Conservation (phyloP, 2,113 vertebrate genomes). For the Misgurnus mizolepis region DNA sequence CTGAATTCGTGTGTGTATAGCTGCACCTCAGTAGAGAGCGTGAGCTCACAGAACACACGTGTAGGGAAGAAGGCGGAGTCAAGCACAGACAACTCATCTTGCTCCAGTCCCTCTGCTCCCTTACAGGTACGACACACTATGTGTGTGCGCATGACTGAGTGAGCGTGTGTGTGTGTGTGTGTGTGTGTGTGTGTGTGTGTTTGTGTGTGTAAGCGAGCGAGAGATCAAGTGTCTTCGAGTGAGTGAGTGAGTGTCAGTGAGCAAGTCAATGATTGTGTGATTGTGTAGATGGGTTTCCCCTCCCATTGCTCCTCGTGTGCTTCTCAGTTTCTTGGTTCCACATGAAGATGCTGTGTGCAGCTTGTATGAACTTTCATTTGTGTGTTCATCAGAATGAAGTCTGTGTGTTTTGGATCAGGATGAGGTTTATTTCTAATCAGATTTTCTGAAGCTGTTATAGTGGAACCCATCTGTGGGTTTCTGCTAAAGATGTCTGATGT, state of each 20-base stretch:
- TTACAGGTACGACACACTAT: conserved; percentile 83
- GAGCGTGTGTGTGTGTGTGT: not conserved
- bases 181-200: not conserved
- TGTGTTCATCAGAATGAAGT: too few relatives aligned
- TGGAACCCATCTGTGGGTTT: too few relatives aligned
- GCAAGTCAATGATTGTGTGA: not conserved
- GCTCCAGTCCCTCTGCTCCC: conserved; percentile 82
- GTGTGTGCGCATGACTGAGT: not conserved
- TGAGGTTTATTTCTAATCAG: too few relatives aligned
- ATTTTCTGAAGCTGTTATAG: too few relatives aligned
- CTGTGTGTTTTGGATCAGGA: too few relatives aligned
- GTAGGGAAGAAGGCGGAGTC: conserved; percentile 87
- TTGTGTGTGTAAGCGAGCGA: not conserved
- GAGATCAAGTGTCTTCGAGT: not conserved
- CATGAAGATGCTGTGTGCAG: too few relatives aligned
- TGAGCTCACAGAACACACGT: conserved; percentile 84
- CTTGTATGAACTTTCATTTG: too few relatives aligned
- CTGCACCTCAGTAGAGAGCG: conserved; percentile 87
- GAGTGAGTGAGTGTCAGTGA: not conserved
- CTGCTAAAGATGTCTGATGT: too few relatives aligned
- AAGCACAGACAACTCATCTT: conserved; percentile 82
- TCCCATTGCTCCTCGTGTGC: too few relatives aligned
- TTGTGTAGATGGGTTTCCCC: too few relatives aligned
- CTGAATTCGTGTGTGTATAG: conserved; percentile 66
- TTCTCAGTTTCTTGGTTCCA: too few relatives aligned